Conservation (phyloP, 2,113 vertebrate genomes). For the Myotis davidii region DNA sequence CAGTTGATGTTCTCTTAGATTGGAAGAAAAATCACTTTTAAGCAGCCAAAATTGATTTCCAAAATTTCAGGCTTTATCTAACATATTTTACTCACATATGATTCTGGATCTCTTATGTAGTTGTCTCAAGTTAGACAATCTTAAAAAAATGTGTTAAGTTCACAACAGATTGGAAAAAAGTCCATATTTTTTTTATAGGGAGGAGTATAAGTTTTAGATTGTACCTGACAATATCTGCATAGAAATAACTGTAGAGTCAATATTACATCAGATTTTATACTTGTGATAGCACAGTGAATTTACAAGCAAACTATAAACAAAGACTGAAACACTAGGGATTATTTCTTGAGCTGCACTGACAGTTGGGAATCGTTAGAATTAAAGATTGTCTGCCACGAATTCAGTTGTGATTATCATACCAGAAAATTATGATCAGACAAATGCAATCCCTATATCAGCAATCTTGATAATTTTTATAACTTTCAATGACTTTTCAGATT, state of each 20-base stretch:
- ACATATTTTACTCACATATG: conserved; percentile 36
- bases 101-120: not conserved
- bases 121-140: not conserved
- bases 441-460: not conserved
- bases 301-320: conserved; percentile 16
- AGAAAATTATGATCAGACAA: conserved; percentile 29
- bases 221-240: not conserved
- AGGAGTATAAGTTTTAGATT: not conserved
- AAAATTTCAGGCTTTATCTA: conserved; percentile 31
- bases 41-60: not conserved
- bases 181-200: not conserved
- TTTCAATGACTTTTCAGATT: conserved; percentile 33
- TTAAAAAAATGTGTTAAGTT: conserved; percentile 19
- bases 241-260: not conserved
- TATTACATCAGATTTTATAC: not conserved
- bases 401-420: not conserved
- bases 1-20: not conserved
- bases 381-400: conserved; percentile 32
- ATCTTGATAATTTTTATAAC: conserved; percentile 20
- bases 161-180: not conserved
- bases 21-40: conserved; percentile 9
- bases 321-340: not conserved
- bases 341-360: not conserved
- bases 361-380: not conserved
- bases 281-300: not conserved